Conservation (phyloP, 2,797 vertebrate species). For the Cryptoprocta ferox region DNA sequence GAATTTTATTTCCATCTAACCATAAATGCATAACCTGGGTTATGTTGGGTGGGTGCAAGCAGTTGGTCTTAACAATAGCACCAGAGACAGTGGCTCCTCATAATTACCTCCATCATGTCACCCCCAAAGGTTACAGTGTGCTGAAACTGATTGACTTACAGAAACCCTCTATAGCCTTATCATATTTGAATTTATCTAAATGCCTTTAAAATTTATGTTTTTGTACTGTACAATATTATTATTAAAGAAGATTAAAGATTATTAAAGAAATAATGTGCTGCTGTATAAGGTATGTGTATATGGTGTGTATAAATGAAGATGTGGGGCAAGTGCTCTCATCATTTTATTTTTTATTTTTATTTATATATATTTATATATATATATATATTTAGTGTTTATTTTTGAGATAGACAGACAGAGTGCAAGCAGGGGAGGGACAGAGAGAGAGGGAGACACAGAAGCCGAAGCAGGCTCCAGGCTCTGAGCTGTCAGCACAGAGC, state of each 20-base stretch:
- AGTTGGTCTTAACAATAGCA: neutral
- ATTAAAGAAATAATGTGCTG: neutral
- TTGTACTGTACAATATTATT: neutral
- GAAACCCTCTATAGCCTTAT: neutral
- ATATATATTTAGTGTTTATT: too few relatives aligned
- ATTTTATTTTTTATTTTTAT: neutral
- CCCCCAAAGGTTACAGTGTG: neutral
- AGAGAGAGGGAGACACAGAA: too few relatives aligned
- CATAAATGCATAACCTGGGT: neutral
- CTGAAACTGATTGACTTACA: neutral
- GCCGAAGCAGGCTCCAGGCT: too few relatives aligned
- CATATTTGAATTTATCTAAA: neutral
- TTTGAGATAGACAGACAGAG: too few relatives aligned
- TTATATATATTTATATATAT: too few relatives aligned
- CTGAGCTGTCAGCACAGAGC: too few relatives aligned
- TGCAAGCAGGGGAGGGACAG: too few relatives aligned
- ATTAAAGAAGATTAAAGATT: too few relatives aligned
- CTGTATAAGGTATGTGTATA: neutral
- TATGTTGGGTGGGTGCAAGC: neutral
- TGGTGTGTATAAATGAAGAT: neutral
- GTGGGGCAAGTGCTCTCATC: neutral
- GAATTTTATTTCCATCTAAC: neutral
- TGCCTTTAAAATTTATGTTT: constrained; percentile 5
- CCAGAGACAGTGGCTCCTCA: neutral
- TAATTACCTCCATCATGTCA: neutral